Base-by-base conservation (phyloP, 2,888 invertebrate species). In the Tiphia femorata region DNA sequence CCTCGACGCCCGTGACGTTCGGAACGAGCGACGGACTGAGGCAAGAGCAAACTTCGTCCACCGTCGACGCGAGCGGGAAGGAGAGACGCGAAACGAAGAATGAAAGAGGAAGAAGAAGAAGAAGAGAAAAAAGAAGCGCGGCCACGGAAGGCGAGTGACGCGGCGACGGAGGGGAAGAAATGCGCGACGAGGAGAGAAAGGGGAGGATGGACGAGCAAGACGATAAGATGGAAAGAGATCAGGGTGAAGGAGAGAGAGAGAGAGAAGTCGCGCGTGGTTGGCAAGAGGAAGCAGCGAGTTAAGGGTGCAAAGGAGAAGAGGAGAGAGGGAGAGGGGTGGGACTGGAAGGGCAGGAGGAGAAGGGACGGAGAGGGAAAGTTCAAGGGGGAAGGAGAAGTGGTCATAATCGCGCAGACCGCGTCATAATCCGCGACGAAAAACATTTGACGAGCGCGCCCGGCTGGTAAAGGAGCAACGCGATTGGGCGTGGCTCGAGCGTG, bases 371-470 rank as follows among this genome's bases (percentile, higher is more conserved):
- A 60, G 56, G 54, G 27, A 43, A 50, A 20, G 21, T 35, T 12
- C 7, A 40, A 44, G 49, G 51, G 58, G 55, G 57, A 38, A 59
- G 51, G 70, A 72, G 70, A 73, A 75, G 78, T 76, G 81, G 78
- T 83, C 78, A 79, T 83, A 81, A 83, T 83, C 83, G 80, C 81
- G 76, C 81, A 81, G 80, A 77, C 77, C 81, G 83, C 81, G 83
- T 83, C 82, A 83, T 83, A 83, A 83, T 83, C 83, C 79, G 80
- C 76, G 81, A 78, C 79, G 81, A 81, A 83, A 83, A 81, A 83
- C 83, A 78, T 82, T 83, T 81, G 80, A 80, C 77, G 80, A 81
- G 76, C 61, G 70, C 73, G 68, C 66, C 69, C 69, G 77, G 73
- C 77, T 79, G 78, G 76, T 72, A 77, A 78, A 79, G 76, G 72